phyloP scores from a whole-genome alignment of 2,888 invertebrate genomes.

The Tuta absoluta region DNA sequence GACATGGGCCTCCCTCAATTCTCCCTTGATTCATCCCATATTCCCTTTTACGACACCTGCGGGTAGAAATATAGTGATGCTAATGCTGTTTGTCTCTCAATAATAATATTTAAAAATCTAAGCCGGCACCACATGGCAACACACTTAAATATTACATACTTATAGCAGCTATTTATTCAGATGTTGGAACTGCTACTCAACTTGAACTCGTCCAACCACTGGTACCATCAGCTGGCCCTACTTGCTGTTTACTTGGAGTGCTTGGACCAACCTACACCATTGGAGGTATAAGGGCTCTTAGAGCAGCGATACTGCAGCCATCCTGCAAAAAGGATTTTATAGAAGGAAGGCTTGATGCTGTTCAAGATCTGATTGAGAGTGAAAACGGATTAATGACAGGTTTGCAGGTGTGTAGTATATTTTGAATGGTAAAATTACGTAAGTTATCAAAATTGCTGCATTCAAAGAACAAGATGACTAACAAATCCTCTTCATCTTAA shows the following conservation, averaged over 20 bases:
- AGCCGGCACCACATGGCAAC: too few species aligned
- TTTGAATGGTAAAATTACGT: background rate
- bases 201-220: conserved; percentile 86
- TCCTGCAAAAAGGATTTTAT: conserved; percentile 85
- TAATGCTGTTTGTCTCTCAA: too few species aligned
- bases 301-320: conserved; percentile 91
- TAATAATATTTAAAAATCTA: too few species aligned
- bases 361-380: conserved; percentile 88
- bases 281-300: conserved; percentile 88
- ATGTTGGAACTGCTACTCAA: conserved; percentile 89
- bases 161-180: conserved; percentile 65
- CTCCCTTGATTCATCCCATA: too few species aligned
- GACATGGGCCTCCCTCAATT: too few species aligned
- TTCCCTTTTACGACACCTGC: too few species aligned
- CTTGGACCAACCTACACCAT: conserved; percentile 70
- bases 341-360: conserved; percentile 85
- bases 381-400: conserved; percentile 83
- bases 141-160: too few species aligned
- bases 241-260: conserved; percentile 71
- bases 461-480: too few species aligned
- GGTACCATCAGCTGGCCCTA: conserved; percentile 67
- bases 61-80: too few species aligned
- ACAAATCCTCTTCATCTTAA: too few species aligned
- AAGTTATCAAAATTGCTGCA: too few species aligned
- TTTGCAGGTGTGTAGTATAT: conserved; percentile 77